Conservation (phyloP, 2,113 vertebrate genomes). For the Onychostoma macrolepis region DNA sequence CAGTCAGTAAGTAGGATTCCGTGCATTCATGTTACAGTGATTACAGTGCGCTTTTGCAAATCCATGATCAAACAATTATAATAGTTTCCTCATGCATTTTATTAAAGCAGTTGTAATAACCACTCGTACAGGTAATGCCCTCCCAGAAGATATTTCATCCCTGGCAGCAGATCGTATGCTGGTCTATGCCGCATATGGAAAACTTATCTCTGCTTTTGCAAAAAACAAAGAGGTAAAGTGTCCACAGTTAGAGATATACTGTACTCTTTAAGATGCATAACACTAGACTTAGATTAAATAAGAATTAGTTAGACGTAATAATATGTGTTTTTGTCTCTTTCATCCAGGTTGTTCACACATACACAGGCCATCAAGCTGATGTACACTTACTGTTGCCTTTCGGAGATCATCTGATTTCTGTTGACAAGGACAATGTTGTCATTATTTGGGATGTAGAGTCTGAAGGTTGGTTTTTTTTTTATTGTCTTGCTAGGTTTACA, state of each 20-base stretch:
- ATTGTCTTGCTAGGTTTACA: not conserved
- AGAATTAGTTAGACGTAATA: not conserved
- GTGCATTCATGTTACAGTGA: not conserved
- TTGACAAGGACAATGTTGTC: constrained; percentile 84
- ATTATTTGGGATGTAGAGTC: constrained; percentile 91
- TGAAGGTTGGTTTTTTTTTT: constrained; percentile 75
- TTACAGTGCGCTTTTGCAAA: not conserved
- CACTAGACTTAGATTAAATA: not conserved
- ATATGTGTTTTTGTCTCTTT: constrained; percentile 3
- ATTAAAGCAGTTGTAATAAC: not conserved
- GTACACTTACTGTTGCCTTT: constrained; percentile 89
- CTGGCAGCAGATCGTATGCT: constrained; percentile 90
- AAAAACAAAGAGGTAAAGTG: constrained; percentile 78
- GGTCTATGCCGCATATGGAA: constrained; percentile 85
- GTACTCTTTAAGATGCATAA: not conserved
- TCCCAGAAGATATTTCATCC: constrained; percentile 86
- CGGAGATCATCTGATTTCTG: constrained; percentile 92
- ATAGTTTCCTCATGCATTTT: not conserved
- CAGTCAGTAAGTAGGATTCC: constrained; percentile 88
- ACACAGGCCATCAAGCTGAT: constrained; percentile 84
- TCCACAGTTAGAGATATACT: not conserved
- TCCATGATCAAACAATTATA: not conserved
- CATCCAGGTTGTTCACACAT: constrained; percentile 87
- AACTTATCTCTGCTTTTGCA: constrained; percentile 84
- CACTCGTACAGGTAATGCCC: constrained; percentile 84